phyloP scores from a whole-genome alignment of 2,113 vertebrate genomes.

The Atractosteus spatula region DNA sequence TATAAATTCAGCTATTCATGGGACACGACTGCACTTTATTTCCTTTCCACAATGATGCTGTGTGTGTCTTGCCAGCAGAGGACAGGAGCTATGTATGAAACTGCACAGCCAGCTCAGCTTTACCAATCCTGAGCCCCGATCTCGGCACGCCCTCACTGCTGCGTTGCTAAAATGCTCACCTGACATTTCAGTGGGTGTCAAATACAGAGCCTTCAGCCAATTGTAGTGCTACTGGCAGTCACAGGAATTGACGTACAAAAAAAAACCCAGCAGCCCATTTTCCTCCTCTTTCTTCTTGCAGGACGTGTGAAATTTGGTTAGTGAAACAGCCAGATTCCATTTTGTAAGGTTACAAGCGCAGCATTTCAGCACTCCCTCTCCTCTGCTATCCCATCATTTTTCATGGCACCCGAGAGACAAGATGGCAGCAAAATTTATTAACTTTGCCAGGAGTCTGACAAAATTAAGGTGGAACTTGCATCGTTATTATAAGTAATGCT shows the following conservation, averaged over 20 bases:
- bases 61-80: no score
- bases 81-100: no score
- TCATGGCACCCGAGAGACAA: slow-evolving; percentile 5
- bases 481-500: background rate
- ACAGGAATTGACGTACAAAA: background rate
- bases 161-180: no score
- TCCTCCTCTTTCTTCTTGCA: background rate
- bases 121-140: no score
- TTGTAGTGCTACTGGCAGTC: no score
- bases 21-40: no score
- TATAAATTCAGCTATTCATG: no score
- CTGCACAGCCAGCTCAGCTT: no score
- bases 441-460: background rate
- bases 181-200: no score
- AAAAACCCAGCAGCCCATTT: background rate
- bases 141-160: no score
- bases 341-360: background rate
- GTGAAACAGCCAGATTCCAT: background rate
- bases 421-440: slow-evolving; percentile 13
- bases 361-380: background rate
- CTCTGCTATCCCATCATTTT: background rate
- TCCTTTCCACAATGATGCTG: no score
- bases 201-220: no score
- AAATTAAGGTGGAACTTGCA: slow-evolving; percentile 1
- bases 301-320: background rate